Base-by-base conservation (phyloP, 2,888 invertebrate species). In the Vesta saturnalis region DNA sequence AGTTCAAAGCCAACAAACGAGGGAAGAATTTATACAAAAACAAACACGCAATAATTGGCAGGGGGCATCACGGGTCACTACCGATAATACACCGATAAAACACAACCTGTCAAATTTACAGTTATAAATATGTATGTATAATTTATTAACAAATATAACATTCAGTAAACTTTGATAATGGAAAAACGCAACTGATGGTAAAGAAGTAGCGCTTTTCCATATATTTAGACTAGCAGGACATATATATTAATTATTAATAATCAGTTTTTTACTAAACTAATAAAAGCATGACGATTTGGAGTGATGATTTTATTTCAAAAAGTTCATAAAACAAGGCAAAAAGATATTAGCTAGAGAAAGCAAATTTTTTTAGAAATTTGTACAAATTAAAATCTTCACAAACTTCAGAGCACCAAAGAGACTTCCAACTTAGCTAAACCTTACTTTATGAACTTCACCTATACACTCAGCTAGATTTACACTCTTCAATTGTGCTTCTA, bases 141-240 rank as follows among this genome's bases (percentile, higher is more conserved):
- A 80, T 81, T 82, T 81, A 82, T 82, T 81, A 82, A 83, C 82
- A 82, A 83, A 82, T 80, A 81, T 83, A 83, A 83, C 82, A 83
- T 83, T 83, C 80, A 83, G 79, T 81, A 80, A 81, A 81, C 76
- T 78, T 78, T 78, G 73, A 76, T 72, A 76, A 77, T 72, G 73
- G 72, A 77, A 76, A 67, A 68, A 72, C 73, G 76, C 72, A 76
- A 75, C 65, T 76, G 71, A 67, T 69, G 61, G 64, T 47, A 65
- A 69, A 66, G 60, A 61, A 68, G 57, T 64, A 60, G 60, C 61
- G 46, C 49, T 52, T 72, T 73, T 73, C 72, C 74, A 73, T 65
- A 64, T 67, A 60, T 75, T 73, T 76, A 77, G 79, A 80, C 79
- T 80, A 80, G 80, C 79, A 77, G 77, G 79, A 80, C 79, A 80